Evolutionary conservation across 1,140 invertebrate species (phyloP).

Genomic region (Triops longicaudatus): DNA sequence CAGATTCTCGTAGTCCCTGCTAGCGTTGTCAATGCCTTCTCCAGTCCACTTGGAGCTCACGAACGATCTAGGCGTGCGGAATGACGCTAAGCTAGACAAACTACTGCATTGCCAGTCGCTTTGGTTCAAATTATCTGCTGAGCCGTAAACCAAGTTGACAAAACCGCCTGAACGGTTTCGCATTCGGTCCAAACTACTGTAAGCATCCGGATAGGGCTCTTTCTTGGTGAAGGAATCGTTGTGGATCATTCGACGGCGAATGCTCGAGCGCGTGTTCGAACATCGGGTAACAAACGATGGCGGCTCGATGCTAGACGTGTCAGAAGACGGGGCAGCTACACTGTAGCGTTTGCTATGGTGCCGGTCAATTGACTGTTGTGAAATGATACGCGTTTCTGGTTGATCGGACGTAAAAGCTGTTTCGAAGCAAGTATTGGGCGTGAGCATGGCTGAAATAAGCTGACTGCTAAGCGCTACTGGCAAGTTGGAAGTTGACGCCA

Average conservation of each 20-base stretch:
- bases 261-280: constrained; percentile 4
- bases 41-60: not conserved
- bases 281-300: constrained; percentile 18
- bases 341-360: not conserved
- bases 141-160: constrained; percentile 33
- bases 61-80: not conserved
- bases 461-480: not conserved
- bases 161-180: constrained; percentile 34
- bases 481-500: not conserved
- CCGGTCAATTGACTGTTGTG: constrained; percentile 30
- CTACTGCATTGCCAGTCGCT: constrained; percentile 19
- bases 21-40: not conserved
- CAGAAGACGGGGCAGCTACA: constrained; percentile 23
- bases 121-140: constrained; percentile 34
- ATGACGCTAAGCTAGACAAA: constrained; percentile 17
- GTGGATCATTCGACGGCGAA: constrained; percentile 6
- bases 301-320: constrained; percentile 27
- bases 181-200: constrained; percentile 28
- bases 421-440: constrained; percentile 38
- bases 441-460: constrained; percentile 6
- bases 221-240: constrained; percentile 1
- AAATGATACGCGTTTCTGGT: constrained; percentile 37
- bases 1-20: constrained; percentile 20
- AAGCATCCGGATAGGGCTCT: constrained; percentile 1
- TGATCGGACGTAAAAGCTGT: constrained; percentile 40